Base-by-base conservation (phyloP, 2,797 vertebrate genomes). In the Channallabes apus region DNA sequence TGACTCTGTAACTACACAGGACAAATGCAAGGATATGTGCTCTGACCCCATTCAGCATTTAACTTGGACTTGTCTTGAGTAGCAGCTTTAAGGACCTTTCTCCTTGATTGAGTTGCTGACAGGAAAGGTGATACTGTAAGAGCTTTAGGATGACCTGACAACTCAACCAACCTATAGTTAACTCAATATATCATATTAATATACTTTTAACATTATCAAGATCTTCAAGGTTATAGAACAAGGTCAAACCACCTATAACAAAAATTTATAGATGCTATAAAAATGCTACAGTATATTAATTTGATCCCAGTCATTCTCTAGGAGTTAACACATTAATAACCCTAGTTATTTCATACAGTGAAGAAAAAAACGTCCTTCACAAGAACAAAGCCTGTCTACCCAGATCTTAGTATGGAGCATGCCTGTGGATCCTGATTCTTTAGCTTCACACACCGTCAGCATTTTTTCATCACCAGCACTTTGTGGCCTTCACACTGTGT, bases 371-470 rank as follows among this genome's bases (percentile, higher is more conserved):
- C 2, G 76, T 22, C 58, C 58, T 41, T 41, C 20, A 78, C 58
- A 78, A 38, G 22, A 15, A 41, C 46, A 78, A 41, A 84, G 54
- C n/a, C 24, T 41, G 15, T 29, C 51, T 67, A 72, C 51, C 68
- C 61, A 24, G 56, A 61, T 61, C 69, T 86, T 84, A 75, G 20
- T 14, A 62, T 22, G 80, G 41, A 29, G 24, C 24, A 62, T 59
- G 61, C 51, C 38, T 46, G 71, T 78, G 65, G 76, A 71, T 54
- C 56, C 59, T 73, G n/a, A 64, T 72, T 79, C 82, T 82, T 79
- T 85, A 86, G 38, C 41, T 59, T 79, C 18, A 75, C 75, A 76
- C 82, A 27, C 69, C 32, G 61, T 88, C 87, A 89, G 81, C 88
- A 75, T 46, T 71, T 86, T 80, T 85, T 41, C 67, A 69, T 35